Conservation (phyloP, 2,113 vertebrate species). For the Megalops atlanticus region DNA sequence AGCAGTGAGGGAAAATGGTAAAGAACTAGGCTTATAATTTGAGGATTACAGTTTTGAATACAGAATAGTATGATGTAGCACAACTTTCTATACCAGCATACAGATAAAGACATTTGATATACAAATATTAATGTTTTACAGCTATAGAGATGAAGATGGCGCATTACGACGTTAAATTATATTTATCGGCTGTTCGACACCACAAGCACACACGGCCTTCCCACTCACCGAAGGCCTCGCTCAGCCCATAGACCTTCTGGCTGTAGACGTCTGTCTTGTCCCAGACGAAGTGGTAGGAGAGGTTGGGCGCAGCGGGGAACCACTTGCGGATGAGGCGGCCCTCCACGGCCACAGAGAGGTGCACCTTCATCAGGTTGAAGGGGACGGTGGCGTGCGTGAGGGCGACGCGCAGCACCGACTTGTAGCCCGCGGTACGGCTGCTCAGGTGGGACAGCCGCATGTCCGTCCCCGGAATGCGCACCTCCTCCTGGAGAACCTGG, state of each 20-base stretch:
- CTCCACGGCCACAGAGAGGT: conserved; percentile 95
- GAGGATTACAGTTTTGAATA: too few relatives aligned
- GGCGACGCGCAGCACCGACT: conserved; percentile 87
- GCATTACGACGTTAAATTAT: too few relatives aligned
- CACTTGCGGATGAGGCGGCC: conserved; percentile 93
- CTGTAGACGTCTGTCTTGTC: conserved; percentile 97
- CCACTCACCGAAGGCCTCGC: conserved; percentile 88
- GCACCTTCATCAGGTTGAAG: conserved; percentile 99
- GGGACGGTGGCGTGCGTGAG: conserved; percentile 89
- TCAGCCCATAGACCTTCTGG: conserved; percentile 94
- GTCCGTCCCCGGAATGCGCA: conserved; percentile 84
- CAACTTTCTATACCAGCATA: too few relatives aligned
- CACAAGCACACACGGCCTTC: background rate
- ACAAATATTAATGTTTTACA: too few relatives aligned
- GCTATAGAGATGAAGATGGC: too few relatives aligned
- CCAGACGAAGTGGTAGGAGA: conserved; percentile 94
- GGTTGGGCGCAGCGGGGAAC: conserved; percentile 90
- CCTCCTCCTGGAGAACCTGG: conserved; percentile 90
- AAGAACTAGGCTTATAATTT: too few relatives aligned
- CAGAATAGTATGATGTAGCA: too few relatives aligned
- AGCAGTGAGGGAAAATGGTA: too few relatives aligned
- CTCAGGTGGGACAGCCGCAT: conserved; percentile 91
- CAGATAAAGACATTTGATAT: too few relatives aligned
- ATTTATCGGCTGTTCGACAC: too few relatives aligned
- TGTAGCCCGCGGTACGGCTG: conserved; percentile 91